Evolutionary conservation across 2,113 vertebrate species (phyloP).

Genomic region (Anguilla japonica): DNA sequence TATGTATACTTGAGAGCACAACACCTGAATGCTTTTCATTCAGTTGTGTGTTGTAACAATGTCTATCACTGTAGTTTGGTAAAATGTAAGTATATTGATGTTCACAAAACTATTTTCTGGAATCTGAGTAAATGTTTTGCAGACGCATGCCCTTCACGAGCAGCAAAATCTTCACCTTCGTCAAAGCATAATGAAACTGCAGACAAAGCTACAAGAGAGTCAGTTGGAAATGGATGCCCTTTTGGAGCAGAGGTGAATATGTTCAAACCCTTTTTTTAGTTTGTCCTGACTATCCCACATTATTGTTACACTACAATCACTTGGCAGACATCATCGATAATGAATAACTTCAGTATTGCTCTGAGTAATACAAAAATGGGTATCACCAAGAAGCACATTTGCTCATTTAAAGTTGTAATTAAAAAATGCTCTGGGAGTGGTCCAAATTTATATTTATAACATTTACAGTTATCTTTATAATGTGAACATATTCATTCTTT

Average conservation of each 20-base stretch:
- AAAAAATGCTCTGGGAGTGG: no score
- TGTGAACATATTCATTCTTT: no score
- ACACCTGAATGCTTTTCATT: not conserved
- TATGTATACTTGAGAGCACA: not conserved
- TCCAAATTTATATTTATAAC: no score
- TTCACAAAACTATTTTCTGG: not conserved
- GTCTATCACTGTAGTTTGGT: not conserved
- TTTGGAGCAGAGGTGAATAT: constrained; percentile 70
- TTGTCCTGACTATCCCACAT: no score
- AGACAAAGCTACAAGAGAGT: constrained; percentile 68
- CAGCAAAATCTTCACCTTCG: constrained; percentile 59
- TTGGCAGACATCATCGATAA: no score
- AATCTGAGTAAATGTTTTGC: constrained; percentile 2
- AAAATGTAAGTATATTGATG: not conserved
- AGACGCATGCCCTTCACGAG: constrained; percentile 62
- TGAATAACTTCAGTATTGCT: no score
- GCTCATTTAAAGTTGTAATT: no score
- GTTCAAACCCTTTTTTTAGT: not conserved
- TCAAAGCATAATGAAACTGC: constrained; percentile 61
- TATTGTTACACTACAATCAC: no score
- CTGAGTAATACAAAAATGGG: no score
- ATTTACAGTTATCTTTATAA: no score
- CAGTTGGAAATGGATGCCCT: constrained; percentile 66
- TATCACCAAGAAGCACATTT: no score
- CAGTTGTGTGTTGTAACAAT: not conserved